phyloP scores from a whole-genome alignment of 2,797 vertebrate species.

The Manis crassicaudata region DNA sequence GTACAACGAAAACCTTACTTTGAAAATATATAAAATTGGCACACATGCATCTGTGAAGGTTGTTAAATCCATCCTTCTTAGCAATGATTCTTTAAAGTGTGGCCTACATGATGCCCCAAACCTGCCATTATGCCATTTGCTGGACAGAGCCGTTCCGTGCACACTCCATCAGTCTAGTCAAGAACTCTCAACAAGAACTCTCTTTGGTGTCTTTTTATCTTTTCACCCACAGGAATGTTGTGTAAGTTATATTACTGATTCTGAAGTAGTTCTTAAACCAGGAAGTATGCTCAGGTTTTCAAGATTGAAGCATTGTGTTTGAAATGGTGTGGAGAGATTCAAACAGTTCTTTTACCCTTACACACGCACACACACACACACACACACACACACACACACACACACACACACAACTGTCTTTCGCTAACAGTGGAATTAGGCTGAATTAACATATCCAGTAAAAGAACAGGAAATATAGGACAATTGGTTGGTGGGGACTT shows the following conservation, averaged over 20 bases:
- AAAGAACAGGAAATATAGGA: neutral
- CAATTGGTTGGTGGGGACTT: slow-evolving; percentile 16
- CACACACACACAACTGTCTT: neutral
- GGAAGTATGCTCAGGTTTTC: neutral
- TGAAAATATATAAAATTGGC: neutral
- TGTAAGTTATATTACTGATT: neutral
- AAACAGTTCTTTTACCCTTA: neutral
- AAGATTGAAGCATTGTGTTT: neutral
- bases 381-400: too few species aligned
- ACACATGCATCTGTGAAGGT: neutral
- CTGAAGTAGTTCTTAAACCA: neutral
- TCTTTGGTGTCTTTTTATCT: neutral
- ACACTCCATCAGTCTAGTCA: neutral
- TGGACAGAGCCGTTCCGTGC: neutral
- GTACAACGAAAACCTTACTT: neutral
- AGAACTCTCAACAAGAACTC: neutral
- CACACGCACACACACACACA: accelerated
- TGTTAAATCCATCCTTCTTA: neutral
- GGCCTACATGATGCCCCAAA: neutral
- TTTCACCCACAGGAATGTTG: neutral
- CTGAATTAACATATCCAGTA: neutral
- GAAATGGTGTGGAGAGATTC: neutral
- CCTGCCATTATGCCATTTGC: neutral
- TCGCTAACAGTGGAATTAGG: neutral
- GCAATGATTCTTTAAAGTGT: neutral